These are phyloP conservation scores for Meda fulgida DNA, from an alignment of 2,797 vertebrate genomes.

Conservation along the genomic window DNA sequence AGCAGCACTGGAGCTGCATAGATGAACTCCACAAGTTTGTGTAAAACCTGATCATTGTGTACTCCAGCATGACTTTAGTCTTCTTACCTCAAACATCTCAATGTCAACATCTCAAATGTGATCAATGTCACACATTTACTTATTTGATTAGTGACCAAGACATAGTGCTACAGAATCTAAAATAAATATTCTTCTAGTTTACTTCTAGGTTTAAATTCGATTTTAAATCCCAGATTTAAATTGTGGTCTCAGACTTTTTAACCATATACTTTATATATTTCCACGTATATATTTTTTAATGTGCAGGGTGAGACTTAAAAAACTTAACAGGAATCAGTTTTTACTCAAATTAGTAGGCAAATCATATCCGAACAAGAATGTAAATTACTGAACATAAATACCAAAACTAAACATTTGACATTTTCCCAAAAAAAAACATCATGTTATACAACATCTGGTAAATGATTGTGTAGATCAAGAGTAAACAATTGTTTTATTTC, in stretches of 20 bases:
- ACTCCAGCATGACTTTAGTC: not conserved
- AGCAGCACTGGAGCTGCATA: not conserved
- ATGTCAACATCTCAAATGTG: too few relatives aligned
- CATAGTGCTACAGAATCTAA: not conserved
- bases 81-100: not conserved
- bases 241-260: not conserved
- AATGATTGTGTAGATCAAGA: not conserved
- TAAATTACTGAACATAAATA: not conserved
- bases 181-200: not conserved
- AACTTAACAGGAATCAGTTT: not conserved
- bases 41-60: not conserved
- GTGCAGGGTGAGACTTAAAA: not conserved
- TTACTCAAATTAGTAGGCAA: not conserved
- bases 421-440: not conserved
- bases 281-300: not conserved
- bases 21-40: not conserved
- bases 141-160: not conserved
- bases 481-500: constrained; percentile 1
- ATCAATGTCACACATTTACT: not conserved
- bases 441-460: not conserved
- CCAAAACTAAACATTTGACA: not conserved
- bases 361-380: not conserved
- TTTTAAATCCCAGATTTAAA: not conserved
- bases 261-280: not conserved
- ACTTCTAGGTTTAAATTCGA: not conserved